A percentile compares a stretch with the other conserved stretches of the same genome.
These are phyloP conservation scores for Aphidoletes aphidimyza DNA, from an alignment of 2,888 invertebrate species.

Conservation along the genomic window DNA sequence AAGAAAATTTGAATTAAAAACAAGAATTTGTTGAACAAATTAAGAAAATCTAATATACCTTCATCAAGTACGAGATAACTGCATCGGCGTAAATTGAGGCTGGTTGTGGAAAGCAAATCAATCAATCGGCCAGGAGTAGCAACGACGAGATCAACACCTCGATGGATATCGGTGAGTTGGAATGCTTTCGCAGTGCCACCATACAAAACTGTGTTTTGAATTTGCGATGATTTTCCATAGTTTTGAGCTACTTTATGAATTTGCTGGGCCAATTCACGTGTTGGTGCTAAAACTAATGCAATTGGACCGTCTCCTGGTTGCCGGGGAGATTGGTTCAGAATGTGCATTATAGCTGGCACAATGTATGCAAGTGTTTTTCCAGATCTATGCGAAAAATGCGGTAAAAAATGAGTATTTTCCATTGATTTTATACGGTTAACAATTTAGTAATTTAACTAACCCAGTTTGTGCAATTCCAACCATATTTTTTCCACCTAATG, in stretches of 20 bases:
- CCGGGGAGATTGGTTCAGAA: slow-evolving; percentile 81
- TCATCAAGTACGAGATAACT: slow-evolving; percentile 91
- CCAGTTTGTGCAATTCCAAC: slow-evolving; percentile 89
- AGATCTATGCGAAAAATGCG: slow-evolving; percentile 61
- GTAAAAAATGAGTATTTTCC: background rate
- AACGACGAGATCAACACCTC: slow-evolving; percentile 87
- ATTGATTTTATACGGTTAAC: too few species aligned
- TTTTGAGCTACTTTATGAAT: slow-evolving; percentile 84
- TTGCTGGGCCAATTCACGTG: slow-evolving; percentile 82
- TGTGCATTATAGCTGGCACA: slow-evolving; percentile 86
- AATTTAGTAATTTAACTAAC: slow-evolving; percentile 62
- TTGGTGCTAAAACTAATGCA: slow-evolving; percentile 82
- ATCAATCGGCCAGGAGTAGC: slow-evolving; percentile 90
- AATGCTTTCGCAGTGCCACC: slow-evolving; percentile 89
- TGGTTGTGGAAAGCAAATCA: slow-evolving; percentile 82
- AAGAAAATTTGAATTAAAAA: background rate
- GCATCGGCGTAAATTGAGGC: slow-evolving; percentile 78
- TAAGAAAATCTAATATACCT: slow-evolving; percentile 67
- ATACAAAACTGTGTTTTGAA: slow-evolving; percentile 86
- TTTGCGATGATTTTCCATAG: slow-evolving; percentile 80
- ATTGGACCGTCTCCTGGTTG: slow-evolving; percentile 85
- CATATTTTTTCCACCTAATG: slow-evolving; percentile 82
- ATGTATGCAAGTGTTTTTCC: slow-evolving; percentile 84
- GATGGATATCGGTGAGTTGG: slow-evolving; percentile 77
- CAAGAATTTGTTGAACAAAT: background rate